Evolutionary conservation across 2,888 invertebrate genomes (phyloP), one percentile per base, ranked within the genome.

Genomic region (Tipula lateralis): DNA sequence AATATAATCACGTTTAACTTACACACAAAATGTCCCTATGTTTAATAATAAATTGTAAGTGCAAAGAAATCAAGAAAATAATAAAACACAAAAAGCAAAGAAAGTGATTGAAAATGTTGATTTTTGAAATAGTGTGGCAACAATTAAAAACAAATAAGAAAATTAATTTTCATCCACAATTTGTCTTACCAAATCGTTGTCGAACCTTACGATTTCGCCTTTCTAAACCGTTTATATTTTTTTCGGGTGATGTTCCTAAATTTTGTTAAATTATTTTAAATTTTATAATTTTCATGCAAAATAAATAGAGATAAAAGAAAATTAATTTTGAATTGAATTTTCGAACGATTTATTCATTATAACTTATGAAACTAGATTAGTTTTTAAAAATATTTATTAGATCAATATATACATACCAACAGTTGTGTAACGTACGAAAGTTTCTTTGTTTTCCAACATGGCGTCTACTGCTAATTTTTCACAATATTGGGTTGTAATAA

Each of bases 401-500:
- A n/a, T n/a, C n/a, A n/a, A n/a, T 50, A 19, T 29, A 29, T 34
- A 89, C 96, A 95, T 91, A 98, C 98, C 98, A 87, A 98, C 97
- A 87, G 97, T 98, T 44, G 97, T 98, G 89, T 97, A 99, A 86
- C 97, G 94, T 84, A 98, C 97, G 90, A 96, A 99, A 0, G 98
- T 98, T 89, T 97, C 97, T 90, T 97, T 98, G 88, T 98, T 97
- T 87, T 98, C 97, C 89, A 99, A 96, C 96, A 99, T 96, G 16
- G 98, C 96, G 90, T 99, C 99, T 0, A 99, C 98, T 1, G 99
- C 99, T 87, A 98, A 92, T 90, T 99, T 99, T 91, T 99, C 99
- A 88, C 97, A 97, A 91, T 98, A 99, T 88, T 98, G 94, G 0
- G 98, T 97, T 0, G 99, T 99, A 85, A 99, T 96, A 85, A 99